Conservation (phyloP, 2,113 vertebrate genomes). For the Progne subis region DNA sequence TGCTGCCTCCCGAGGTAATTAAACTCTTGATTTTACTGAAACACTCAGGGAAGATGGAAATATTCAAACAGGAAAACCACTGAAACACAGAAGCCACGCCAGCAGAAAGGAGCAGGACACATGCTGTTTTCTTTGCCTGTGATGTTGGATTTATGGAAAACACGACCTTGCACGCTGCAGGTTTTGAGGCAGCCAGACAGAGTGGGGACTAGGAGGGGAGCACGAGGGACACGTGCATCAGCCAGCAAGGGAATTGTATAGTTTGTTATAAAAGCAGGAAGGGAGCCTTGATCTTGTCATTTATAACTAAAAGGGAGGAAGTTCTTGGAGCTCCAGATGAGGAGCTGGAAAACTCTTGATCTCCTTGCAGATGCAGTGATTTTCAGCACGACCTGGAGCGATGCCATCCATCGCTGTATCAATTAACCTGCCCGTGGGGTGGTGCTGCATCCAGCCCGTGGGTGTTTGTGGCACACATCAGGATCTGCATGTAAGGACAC, state of each 20-base stretch:
- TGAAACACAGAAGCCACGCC: neutral
- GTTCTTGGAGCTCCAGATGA: neutral
- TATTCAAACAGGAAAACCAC: neutral
- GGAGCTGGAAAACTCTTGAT: neutral
- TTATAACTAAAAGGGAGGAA: neutral
- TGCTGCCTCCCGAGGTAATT: neutral
- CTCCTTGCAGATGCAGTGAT: neutral
- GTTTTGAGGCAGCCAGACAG: neutral
- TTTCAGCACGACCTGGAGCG: neutral
- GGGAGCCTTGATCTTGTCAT: neutral
- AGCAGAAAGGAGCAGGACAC: neutral
- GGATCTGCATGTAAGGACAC: neutral
- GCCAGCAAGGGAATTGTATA: neutral
- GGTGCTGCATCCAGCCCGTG: neutral
- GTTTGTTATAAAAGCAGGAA: neutral
- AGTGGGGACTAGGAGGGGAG: no score
- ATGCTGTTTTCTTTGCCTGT: neutral
- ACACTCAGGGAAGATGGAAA: neutral
- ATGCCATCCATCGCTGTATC: neutral
- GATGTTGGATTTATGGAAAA: neutral
- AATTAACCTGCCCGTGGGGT: neutral
- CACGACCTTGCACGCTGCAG: neutral
- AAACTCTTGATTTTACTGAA: neutral
- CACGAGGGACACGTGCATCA: fast-evolving
- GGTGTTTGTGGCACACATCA: neutral